These are phyloP conservation scores for Lepidonotus clava DNA, from an alignment of 2,888 invertebrate species.

Conservation along the genomic window DNA sequence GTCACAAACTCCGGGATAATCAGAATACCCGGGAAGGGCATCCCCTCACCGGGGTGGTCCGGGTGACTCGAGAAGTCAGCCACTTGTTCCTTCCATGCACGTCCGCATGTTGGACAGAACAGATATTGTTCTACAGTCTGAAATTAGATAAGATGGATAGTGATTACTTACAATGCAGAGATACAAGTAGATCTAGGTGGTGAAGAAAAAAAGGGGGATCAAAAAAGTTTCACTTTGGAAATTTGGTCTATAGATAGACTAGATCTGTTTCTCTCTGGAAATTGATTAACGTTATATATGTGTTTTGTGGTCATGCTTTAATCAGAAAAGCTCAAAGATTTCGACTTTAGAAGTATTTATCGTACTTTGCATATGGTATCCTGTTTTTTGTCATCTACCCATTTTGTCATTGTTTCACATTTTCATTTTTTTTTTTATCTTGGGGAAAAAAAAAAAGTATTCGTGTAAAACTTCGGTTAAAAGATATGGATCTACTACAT, in stretches of 20 bases:
- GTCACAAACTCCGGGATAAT: slow-evolving; percentile 86
- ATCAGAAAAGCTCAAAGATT: no score
- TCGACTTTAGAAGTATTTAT: no score
- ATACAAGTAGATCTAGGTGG: neutral
- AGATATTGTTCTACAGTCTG: slow-evolving; percentile 12
- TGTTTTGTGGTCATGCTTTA: no score
- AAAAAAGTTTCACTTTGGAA: neutral
- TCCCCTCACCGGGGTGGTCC: slow-evolving; percentile 63
- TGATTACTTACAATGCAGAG: neutral
- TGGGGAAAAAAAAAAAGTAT: no score
- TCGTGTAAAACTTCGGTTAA: no score
- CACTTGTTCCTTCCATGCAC: slow-evolving; percentile 41
- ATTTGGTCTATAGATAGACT: neutral
- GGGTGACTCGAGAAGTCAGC: neutral
- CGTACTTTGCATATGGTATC: no score
- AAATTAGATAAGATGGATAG: neutral
- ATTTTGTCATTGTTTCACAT: no score
- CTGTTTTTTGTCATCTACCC: no score
- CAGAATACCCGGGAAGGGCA: slow-evolving; percentile 76
- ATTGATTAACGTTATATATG: no score
- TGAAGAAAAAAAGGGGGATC: neutral
- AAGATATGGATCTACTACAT: no score
- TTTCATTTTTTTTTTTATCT: no score
- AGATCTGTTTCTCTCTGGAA: no score
- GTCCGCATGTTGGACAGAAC: slow-evolving; percentile 56